These are phyloP conservation scores for Pseudomyrmex sp. DNA, from an alignment of 1,140 invertebrate genomes.

Conservation along the genomic window DNA sequence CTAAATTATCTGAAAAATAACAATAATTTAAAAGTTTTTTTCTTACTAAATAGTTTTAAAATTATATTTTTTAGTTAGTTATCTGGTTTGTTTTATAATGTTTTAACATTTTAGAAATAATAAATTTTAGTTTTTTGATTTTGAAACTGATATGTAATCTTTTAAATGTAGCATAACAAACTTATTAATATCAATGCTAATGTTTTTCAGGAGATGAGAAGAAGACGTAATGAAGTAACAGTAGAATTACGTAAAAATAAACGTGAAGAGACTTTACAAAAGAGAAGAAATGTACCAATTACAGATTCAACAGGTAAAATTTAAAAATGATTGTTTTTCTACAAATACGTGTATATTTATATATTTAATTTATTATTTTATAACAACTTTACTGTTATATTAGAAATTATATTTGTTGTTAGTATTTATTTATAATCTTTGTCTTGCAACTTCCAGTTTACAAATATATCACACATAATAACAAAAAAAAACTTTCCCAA, in stretches of 20 bases:
- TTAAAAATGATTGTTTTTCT: background rate
- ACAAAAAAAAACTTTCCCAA: no score
- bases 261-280: constrained; percentile 97
- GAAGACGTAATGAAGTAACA: constrained; percentile 97
- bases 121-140: background rate
- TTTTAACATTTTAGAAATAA: background rate
- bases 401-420: no score
- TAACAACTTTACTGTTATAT: constrained; percentile 21
- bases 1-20: no score
- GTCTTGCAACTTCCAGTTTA: no score
- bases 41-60: no score
- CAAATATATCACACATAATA: no score
- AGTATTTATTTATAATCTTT: no score
- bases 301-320: constrained; percentile 90
- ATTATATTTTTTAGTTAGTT: no score
- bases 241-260: constrained; percentile 98
- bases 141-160: background rate
- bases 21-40: no score
- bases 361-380: background rate
- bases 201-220: constrained; percentile 94
- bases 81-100: background rate
- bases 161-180: background rate
- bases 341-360: background rate
- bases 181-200: background rate
- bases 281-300: constrained; percentile 96